phyloP scores from a whole-genome alignment of 2,888 invertebrate species.

The Tricholauxania praeusta region DNA sequence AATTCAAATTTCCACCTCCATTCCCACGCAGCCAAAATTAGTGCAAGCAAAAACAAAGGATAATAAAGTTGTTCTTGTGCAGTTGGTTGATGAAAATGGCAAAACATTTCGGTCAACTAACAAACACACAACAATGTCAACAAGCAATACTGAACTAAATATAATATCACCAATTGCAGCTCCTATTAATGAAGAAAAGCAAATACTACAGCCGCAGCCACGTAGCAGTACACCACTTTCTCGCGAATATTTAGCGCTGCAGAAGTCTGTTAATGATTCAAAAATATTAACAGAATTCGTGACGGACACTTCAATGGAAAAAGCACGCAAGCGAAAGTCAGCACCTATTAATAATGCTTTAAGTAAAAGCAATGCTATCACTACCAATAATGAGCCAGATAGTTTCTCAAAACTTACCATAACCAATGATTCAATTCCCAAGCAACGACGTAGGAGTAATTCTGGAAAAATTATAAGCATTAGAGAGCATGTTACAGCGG shows the following conservation, averaged over 20 bases:
- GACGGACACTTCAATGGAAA: conserved; percentile 68
- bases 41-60: conserved; percentile 39
- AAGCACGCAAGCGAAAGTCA: conserved; percentile 56
- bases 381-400: no score
- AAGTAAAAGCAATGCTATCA: no score
- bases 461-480: not conserved
- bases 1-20: not conserved
- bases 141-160: not conserved
- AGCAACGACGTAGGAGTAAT: conserved; percentile 52
- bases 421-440: not conserved
- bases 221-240: conserved; percentile 64
- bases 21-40: conserved; percentile 21
- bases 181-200: not conserved
- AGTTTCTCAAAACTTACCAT: not conserved
- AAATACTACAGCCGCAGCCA: not conserved
- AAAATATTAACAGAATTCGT: conserved; percentile 75
- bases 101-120: conserved; percentile 20
- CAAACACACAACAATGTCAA: not conserved
- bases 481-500: conserved; percentile 4
- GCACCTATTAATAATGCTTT: conserved; percentile 16
- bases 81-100: conserved; percentile 44
- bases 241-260: conserved; percentile 74
- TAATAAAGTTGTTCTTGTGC: conserved; percentile 43
- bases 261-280: conserved; percentile 77
- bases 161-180: not conserved